These are phyloP conservation scores for Crocallis elinguaria DNA, from an alignment of 2,888 invertebrate genomes.

Conservation along the genomic window DNA sequence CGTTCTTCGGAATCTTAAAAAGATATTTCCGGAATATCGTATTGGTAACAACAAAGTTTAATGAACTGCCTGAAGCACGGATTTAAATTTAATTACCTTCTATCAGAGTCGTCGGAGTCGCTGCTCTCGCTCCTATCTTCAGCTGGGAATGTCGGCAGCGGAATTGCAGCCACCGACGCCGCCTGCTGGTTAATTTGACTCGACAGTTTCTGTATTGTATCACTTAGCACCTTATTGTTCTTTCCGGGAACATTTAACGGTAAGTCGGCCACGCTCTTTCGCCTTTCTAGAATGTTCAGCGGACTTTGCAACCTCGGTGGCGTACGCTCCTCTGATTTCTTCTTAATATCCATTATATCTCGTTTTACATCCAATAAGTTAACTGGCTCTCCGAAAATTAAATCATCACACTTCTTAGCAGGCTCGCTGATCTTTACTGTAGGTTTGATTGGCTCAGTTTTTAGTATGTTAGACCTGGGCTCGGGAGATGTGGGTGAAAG, in stretches of 20 bases:
- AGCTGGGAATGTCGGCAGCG: conserved; percentile 65
- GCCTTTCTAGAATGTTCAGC: conserved; percentile 66
- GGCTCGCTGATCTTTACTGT: conserved; percentile 54
- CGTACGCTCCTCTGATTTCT: conserved; percentile 64
- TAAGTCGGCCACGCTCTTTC: conserved; percentile 75
- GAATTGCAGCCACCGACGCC: conserved; percentile 60
- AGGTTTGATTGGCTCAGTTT: conserved; percentile 51
- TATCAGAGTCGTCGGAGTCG: conserved; percentile 78
- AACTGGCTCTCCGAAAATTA: conserved; percentile 73
- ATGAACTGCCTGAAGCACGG: too few species aligned
- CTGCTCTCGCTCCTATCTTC: conserved; percentile 76
- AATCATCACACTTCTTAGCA: conserved; percentile 57
- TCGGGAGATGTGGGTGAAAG: conserved; percentile 54
- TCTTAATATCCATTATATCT: conserved; percentile 65
- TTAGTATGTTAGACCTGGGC: conserved; percentile 43
- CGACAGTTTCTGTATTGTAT: conserved; percentile 86
- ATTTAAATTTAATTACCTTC: conserved; percentile 59
- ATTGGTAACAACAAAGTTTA: too few species aligned
- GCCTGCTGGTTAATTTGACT: conserved; percentile 78
- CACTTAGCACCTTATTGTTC: conserved; percentile 86
- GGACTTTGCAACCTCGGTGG: conserved; percentile 71
- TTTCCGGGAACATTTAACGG: conserved; percentile 70
- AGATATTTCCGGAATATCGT: too few species aligned
- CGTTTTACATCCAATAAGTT: conserved; percentile 66
- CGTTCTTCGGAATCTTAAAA: too few species aligned